A percentile compares a stretch with the other conserved stretches of the same genome.
Evolutionary conservation across 2,113 vertebrate species (phyloP).

Genomic region (Daboia siamensis): DNA sequence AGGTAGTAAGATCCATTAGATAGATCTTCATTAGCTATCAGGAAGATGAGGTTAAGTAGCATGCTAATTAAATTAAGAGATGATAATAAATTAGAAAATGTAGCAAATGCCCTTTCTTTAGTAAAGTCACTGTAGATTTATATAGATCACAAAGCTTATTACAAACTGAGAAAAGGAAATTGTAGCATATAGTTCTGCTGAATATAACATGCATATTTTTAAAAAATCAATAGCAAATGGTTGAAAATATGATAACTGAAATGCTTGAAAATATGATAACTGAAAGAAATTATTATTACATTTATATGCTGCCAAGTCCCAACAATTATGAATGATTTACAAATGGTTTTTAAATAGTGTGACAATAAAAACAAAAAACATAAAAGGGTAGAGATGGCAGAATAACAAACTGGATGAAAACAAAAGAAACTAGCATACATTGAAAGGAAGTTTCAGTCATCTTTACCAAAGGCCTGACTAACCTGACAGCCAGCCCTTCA

Average conservation of each 20-base stretch:
- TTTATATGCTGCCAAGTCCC: background rate
- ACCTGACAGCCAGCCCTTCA: background rate
- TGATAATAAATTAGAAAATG: slow-evolving; percentile 45
- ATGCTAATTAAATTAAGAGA: slow-evolving; percentile 55
- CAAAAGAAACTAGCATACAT: background rate
- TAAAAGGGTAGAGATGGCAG: background rate
- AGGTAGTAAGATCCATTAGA: slow-evolving; percentile 14
- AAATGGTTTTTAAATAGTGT: background rate
- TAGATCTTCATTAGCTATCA: slow-evolving; percentile 49
- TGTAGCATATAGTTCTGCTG: background rate
- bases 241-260: background rate
- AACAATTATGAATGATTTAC: background rate
- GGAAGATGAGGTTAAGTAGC: slow-evolving; percentile 42
- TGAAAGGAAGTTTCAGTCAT: background rate
- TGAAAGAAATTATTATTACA: background rate
- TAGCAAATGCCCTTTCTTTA: slow-evolving; percentile 30
- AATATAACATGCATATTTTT: background rate
- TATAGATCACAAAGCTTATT: slow-evolving; percentile 19
- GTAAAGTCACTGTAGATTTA: slow-evolving; percentile 24
- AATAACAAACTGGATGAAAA: background rate
- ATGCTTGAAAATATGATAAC: background rate
- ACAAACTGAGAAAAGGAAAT: slow-evolving; percentile 6
- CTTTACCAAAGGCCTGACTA: background rate
- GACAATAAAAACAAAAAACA: background rate
- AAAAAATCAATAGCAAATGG: background rate